A percentile compares a stretch with the other conserved stretches of the same genome.
phyloP scores from a whole-genome alignment of 2,797 vertebrate species.

The Gymnodraco acuticeps region DNA sequence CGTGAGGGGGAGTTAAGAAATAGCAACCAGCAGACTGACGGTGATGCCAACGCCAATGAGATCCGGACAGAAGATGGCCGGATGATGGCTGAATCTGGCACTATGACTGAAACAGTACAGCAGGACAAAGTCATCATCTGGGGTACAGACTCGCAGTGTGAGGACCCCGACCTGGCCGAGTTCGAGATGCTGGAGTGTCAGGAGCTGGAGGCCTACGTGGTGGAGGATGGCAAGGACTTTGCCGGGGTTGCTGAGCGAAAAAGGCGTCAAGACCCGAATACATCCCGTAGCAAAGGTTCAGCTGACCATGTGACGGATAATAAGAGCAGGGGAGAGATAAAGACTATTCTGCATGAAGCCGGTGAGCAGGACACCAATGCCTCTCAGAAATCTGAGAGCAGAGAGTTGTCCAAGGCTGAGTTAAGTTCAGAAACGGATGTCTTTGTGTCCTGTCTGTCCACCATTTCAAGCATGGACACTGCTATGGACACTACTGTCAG shows the following conservation, averaged over 20 bases:
- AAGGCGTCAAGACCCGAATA: slow-evolving; percentile 12
- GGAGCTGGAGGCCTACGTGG: slow-evolving; percentile 84
- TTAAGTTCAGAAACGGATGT: slow-evolving; percentile 83
- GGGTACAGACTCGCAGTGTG: slow-evolving; percentile 83
- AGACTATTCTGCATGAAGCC: background rate
- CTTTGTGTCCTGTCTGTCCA: slow-evolving; percentile 84
- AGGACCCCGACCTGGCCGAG: slow-evolving; percentile 85
- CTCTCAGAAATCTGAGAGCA: slow-evolving; percentile 51
- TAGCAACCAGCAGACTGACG: slow-evolving; percentile 87
- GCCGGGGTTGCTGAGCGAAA: slow-evolving; percentile 62
- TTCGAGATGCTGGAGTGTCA: slow-evolving; percentile 87
- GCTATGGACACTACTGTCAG: slow-evolving; percentile 67
- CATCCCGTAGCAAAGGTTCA: slow-evolving; percentile 24
- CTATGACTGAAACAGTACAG: slow-evolving; percentile 76
- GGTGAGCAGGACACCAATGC: slow-evolving; percentile 56
- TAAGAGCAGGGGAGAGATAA: slow-evolving; percentile 42
- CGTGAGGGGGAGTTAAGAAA: slow-evolving; percentile 84
- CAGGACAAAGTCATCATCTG: slow-evolving; percentile 84
- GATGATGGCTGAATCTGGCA: slow-evolving; percentile 64
- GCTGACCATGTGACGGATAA: slow-evolving; percentile 18
- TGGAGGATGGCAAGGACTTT: slow-evolving; percentile 79
- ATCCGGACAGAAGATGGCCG: slow-evolving; percentile 78
- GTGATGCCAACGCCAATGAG: slow-evolving; percentile 93
- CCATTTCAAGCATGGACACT: slow-evolving; percentile 74
- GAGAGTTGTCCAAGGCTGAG: slow-evolving; percentile 69